These are phyloP conservation scores for Phaethornis superciliosus DNA, from an alignment of 2,113 vertebrate species.

Conservation along the genomic window DNA sequence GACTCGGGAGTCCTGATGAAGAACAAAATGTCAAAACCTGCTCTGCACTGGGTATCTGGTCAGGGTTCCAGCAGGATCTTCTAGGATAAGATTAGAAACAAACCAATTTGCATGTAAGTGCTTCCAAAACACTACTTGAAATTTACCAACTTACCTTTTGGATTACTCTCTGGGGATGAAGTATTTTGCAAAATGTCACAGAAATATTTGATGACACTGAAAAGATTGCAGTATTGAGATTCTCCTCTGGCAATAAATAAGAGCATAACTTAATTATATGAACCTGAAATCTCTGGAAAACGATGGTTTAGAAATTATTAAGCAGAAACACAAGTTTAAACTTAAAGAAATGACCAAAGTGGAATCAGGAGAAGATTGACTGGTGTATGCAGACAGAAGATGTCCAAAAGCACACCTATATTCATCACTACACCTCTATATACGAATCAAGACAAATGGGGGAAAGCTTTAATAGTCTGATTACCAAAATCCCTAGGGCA, in stretches of 20 bases:
- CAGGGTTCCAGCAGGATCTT: not conserved
- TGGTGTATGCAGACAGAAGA: not conserved
- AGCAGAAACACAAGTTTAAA: not conserved
- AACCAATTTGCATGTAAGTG: not conserved
- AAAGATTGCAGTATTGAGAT: not conserved
- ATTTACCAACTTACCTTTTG: not conserved
- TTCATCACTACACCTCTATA: not conserved
- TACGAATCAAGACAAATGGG: not conserved
- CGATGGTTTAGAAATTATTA: not conserved
- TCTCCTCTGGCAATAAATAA: not conserved
- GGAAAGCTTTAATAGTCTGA: not conserved
- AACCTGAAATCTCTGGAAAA: not conserved
- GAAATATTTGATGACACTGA: not conserved
- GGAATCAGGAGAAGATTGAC: not conserved
- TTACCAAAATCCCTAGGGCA: not conserved
- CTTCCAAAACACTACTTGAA: not conserved
- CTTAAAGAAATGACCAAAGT: not conserved
- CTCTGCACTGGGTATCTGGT: not conserved
- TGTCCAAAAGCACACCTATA: not conserved
- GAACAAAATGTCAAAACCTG: not conserved
- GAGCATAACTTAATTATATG: not conserved
- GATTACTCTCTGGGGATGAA: not conserved
- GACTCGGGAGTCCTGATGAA: not conserved
- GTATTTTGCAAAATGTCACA: not conserved
- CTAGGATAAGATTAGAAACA: not conserved